Conservation (phyloP, 2,888 invertebrate species). For the Ptychoptera contaminata region DNA sequence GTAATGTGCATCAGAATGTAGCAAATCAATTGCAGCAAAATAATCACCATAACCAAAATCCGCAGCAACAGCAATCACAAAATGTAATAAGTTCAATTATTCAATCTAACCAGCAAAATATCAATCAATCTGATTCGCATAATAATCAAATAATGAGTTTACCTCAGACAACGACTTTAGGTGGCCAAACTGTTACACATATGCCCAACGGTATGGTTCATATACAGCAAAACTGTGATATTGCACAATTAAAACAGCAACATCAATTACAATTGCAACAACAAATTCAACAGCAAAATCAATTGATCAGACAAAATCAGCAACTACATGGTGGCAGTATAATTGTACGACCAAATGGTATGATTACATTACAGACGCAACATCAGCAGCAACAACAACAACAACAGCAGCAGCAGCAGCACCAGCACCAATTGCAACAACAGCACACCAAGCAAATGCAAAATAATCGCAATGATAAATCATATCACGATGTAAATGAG, state of each 20-base stretch:
- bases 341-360: neutral
- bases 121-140: neutral
- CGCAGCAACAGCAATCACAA: conserved; percentile 7
- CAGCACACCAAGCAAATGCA: conserved; percentile 22
- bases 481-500: no score
- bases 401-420: conserved; percentile 5
- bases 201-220: conserved; percentile 19
- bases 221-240: conserved; percentile 18
- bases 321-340: conserved; percentile 10
- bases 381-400: conserved; percentile 7
- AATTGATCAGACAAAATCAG: conserved; percentile 16
- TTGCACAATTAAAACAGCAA: conserved; percentile 14
- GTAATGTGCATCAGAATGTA: conserved; percentile 3
- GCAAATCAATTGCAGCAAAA: conserved; percentile 2
- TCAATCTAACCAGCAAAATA: conserved; percentile 1
- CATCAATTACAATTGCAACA: conserved; percentile 19
- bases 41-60: neutral
- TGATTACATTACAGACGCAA: neutral
- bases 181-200: conserved; percentile 18
- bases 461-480: no score
- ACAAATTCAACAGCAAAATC: conserved; percentile 20
- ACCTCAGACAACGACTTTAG: conserved; percentile 14
- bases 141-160: conserved; percentile 1
- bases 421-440: neutral
- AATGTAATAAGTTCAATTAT: conserved; percentile 5